A percentile compares a stretch with the other conserved stretches of the same genome.
Conservation (phyloP, 2,113 vertebrate genomes). For the Ictalurus punctatus region DNA sequence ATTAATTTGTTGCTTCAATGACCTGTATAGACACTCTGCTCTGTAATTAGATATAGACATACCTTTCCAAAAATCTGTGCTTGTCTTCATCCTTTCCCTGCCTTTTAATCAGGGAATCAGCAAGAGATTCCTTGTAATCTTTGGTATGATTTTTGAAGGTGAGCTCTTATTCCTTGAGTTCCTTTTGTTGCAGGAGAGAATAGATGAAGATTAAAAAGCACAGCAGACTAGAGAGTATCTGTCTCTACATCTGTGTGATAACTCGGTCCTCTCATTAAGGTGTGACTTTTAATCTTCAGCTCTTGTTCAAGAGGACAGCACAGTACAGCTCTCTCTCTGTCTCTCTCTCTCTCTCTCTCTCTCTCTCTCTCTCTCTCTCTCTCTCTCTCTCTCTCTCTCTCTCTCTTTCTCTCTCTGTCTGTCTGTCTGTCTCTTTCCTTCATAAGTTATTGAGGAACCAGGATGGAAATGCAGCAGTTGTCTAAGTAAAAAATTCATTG, state of each 20-base stretch:
- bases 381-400: background rate
- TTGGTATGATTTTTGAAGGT: background rate
- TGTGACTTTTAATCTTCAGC: background rate
- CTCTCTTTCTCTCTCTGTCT: background rate
- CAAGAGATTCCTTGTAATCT: background rate
- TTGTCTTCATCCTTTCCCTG: background rate
- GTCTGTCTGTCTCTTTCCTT: background rate
- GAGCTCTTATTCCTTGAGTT: background rate
- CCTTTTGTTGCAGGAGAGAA: background rate
- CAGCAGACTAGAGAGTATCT: background rate
- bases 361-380: background rate
- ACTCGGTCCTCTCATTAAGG: conserved; percentile 3
- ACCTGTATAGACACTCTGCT: too few species aligned
- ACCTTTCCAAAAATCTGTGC: conserved; percentile 2
- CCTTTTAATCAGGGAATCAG: conserved; percentile 1
- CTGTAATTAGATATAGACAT: background rate
- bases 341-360: background rate
- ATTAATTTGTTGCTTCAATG: conserved; percentile 22
- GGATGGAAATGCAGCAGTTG: background rate
- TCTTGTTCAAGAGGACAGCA: conserved; percentile 19
- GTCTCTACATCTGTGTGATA: background rate
- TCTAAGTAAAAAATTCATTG: conserved; percentile 18
- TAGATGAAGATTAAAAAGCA: background rate
- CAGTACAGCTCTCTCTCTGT: background rate
- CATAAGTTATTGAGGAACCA: background rate